Evolutionary conservation across 2,888 invertebrate genomes (phyloP).

Genomic region (Oegoconia quadripuncta): DNA sequence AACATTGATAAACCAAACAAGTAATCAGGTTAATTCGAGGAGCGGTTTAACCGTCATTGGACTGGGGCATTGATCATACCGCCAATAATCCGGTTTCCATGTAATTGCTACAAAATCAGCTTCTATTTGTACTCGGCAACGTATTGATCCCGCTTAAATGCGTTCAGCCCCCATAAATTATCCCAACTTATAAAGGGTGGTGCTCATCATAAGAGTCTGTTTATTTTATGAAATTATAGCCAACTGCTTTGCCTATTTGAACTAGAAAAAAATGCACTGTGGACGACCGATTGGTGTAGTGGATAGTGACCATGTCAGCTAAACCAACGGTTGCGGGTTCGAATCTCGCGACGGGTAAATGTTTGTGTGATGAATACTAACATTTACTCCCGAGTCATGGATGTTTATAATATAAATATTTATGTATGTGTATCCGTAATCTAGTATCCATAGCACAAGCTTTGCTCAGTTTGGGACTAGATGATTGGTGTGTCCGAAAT

Average conservation of each 20-base stretch:
- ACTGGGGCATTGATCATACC: constrained; percentile 18
- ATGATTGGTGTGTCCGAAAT: too few relatives aligned
- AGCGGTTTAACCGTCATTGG: constrained; percentile 5
- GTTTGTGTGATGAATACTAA: too few relatives aligned
- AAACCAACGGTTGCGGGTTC: too few relatives aligned
- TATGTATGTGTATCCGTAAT: too few relatives aligned
- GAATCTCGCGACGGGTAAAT: too few relatives aligned
- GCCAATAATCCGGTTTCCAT: constrained; percentile 35
- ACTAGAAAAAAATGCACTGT: too few relatives aligned
- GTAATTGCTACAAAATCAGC: constrained; percentile 50
- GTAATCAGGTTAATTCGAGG: constrained; percentile 10
- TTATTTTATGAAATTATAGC: neutral
- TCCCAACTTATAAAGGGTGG: constrained; percentile 15
- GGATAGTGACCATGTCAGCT: too few relatives aligned
- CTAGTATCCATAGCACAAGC: too few relatives aligned
- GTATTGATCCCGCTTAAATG: constrained; percentile 17
- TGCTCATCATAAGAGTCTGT: neutral
- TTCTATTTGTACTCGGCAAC: constrained; percentile 35
- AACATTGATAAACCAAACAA: neutral
- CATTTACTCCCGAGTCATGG: too few relatives aligned
- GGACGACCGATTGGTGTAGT: too few relatives aligned
- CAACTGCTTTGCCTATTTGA: neutral
- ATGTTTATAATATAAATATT: too few relatives aligned
- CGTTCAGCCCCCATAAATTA: constrained; percentile 2
- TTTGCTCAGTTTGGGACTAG: too few relatives aligned